phyloP scores from a whole-genome alignment of 2,888 invertebrate genomes.

The Pristionchus maxplancki region DNA sequence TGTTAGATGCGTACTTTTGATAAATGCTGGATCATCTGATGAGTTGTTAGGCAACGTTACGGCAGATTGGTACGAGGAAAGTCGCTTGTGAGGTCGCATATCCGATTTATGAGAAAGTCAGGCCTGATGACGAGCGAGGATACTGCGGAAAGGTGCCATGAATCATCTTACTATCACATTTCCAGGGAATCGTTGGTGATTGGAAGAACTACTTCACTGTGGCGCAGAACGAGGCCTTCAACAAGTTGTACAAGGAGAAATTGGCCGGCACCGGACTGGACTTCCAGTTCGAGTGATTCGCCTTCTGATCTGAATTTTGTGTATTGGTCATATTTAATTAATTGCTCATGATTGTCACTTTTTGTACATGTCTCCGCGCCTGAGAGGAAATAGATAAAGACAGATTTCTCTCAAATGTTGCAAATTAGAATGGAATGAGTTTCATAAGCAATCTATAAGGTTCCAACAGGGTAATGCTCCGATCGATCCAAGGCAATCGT shows the following conservation, averaged over 20 bases:
- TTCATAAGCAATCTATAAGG: too few relatives aligned
- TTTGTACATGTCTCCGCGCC: too few relatives aligned
- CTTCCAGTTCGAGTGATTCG: conserved; percentile 54
- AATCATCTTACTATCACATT: too few relatives aligned
- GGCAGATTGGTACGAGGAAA: too few relatives aligned
- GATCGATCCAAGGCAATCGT: too few relatives aligned
- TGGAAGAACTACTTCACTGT: conserved; percentile 88
- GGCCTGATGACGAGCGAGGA: too few relatives aligned
- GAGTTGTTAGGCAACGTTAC: too few relatives aligned
- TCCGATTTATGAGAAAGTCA: too few relatives aligned
- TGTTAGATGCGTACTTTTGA: neutral
- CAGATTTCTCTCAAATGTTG: neutral
- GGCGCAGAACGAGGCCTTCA: conserved; percentile 85
- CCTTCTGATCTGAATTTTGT: neutral
- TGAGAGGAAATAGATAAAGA: neutral
- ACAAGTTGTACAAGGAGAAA: conserved; percentile 79
- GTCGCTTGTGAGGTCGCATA: too few relatives aligned
- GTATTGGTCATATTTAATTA: conserved; percentile 4
- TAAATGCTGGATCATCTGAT: too few relatives aligned
- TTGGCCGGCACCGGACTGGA: conserved; percentile 58
- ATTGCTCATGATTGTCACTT: neutral
- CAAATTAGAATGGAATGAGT: neutral
- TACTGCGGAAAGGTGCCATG: too few relatives aligned
- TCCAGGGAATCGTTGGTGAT: conserved; percentile 83
- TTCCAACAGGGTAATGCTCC: too few relatives aligned